Conservation (phyloP, 1,140 invertebrate genomes). For the Sycophaga agraensis region DNA sequence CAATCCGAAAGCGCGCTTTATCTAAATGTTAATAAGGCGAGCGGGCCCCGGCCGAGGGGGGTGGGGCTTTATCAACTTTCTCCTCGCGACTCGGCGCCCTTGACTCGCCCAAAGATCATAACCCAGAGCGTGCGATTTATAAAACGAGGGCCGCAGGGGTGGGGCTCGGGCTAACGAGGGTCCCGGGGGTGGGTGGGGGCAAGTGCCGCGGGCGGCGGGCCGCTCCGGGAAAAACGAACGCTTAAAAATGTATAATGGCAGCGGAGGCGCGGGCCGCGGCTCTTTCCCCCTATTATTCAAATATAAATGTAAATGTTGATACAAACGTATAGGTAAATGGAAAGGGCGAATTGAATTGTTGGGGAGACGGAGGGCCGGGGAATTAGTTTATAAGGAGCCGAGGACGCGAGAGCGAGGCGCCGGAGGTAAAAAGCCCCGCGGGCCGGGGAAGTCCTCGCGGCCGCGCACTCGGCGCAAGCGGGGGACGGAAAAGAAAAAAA, state of each 20-base stretch:
- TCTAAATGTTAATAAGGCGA: slow-evolving; percentile 53
- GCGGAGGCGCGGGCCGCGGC: slow-evolving; percentile 31
- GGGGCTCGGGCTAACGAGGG: no score
- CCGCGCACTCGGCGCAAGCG: slow-evolving; percentile 7
- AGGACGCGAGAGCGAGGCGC: slow-evolving; percentile 14
- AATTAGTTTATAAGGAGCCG: slow-evolving; percentile 60
- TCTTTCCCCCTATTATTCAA: slow-evolving; percentile 61
- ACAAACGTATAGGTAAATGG: slow-evolving; percentile 60
- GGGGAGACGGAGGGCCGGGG: slow-evolving; percentile 38
- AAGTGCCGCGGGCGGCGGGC: slow-evolving; percentile 51
- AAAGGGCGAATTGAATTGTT: slow-evolving; percentile 61
- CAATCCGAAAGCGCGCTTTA: slow-evolving; percentile 47
- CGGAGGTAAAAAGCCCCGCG: background rate
- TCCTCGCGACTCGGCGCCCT: background rate
- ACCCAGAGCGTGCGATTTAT: slow-evolving; percentile 6
- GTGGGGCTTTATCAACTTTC: no score
- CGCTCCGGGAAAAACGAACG: slow-evolving; percentile 55
- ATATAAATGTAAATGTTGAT: slow-evolving; percentile 62
- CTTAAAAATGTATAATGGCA: slow-evolving; percentile 52
- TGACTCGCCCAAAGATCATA: slow-evolving; percentile 26
- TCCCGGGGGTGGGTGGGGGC: background rate
- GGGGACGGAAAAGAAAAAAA: background rate
- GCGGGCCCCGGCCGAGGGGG: no score
- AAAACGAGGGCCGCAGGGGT: background rate
- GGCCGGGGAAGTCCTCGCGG: slow-evolving; percentile 13